phyloP scores from a whole-genome alignment of 2,113 vertebrate genomes.

The Apodemus sylvaticus region DNA sequence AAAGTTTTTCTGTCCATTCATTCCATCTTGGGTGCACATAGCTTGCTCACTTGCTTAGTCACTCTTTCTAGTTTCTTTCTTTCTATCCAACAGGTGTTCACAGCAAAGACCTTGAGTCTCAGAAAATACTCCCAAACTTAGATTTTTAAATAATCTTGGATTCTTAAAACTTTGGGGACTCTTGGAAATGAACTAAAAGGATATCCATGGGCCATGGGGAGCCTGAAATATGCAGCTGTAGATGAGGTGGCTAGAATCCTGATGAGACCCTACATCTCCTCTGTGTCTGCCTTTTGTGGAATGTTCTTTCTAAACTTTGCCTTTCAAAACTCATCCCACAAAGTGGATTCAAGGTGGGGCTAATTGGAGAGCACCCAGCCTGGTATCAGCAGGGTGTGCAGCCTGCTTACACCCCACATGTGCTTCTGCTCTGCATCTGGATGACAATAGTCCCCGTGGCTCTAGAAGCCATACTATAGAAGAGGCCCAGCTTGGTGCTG shows the following conservation, averaged over 20 bases:
- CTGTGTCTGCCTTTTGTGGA: neutral
- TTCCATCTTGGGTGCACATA: neutral
- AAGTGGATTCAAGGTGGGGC: neutral
- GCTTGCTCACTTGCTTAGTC: neutral
- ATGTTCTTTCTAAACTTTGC: neutral
- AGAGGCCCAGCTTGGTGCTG: neutral
- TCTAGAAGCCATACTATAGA: neutral
- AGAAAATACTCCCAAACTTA: neutral
- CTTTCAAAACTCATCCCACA: neutral
- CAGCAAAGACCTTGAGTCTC: neutral
- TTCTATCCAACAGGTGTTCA: neutral
- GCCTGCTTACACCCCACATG: neutral
- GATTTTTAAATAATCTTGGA: neutral
- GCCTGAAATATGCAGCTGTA: neutral
- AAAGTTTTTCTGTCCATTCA: neutral
- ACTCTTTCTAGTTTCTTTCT: neutral
- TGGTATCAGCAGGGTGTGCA: neutral
- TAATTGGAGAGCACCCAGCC: neutral
- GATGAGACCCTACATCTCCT: rapidly evolving
- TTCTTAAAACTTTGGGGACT: neutral
- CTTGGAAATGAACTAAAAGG: neutral
- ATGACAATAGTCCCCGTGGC: rapidly evolving
- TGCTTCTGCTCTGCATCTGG: neutral
- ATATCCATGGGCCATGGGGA: neutral
- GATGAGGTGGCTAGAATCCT: rapidly evolving